Conservation (phyloP, 1,140 invertebrate species). For the Bombus waltoni region DNA sequence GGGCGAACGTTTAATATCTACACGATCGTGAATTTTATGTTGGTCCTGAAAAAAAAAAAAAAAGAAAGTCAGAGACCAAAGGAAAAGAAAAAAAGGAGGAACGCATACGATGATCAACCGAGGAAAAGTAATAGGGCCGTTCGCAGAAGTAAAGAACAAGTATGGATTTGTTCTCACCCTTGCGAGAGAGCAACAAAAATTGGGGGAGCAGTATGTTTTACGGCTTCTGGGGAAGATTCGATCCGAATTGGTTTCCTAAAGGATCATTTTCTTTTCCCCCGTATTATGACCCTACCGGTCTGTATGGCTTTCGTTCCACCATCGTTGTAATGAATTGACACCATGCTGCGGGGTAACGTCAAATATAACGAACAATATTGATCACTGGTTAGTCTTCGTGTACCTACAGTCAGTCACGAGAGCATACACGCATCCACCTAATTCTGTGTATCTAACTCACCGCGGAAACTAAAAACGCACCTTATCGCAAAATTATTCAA, state of each 20-base stretch:
- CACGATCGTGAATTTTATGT: not conserved
- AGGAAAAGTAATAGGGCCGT: not conserved
- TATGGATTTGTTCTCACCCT: conserved; percentile 34
- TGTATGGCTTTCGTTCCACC: conserved; percentile 18
- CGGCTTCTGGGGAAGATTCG: conserved; percentile 30
- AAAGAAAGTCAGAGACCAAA: not conserved
- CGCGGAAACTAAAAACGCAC: too few relatives aligned
- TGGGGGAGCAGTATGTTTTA: conserved; percentile 18
- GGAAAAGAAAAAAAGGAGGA: too few relatives aligned
- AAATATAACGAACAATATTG: not conserved
- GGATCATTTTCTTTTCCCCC: conserved; percentile 28
- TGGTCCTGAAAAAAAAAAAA: too few relatives aligned
- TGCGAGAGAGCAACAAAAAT: conserved; percentile 1
- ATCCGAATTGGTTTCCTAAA: conserved; percentile 35
- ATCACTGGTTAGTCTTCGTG: not conserved
- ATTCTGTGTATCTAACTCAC: too few relatives aligned
- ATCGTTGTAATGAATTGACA: conserved; percentile 16
- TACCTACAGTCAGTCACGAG: not conserved
- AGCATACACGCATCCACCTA: too few relatives aligned
- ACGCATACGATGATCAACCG: not conserved
- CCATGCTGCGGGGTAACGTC: not conserved
- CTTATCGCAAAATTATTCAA: too few relatives aligned
- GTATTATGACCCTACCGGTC: not conserved
- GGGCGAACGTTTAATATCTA: too few relatives aligned
- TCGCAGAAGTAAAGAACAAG: conserved; percentile 3